Evolutionary conservation across 2,888 invertebrate genomes (phyloP).

Genomic region (Lasioglossum villosulum): DNA sequence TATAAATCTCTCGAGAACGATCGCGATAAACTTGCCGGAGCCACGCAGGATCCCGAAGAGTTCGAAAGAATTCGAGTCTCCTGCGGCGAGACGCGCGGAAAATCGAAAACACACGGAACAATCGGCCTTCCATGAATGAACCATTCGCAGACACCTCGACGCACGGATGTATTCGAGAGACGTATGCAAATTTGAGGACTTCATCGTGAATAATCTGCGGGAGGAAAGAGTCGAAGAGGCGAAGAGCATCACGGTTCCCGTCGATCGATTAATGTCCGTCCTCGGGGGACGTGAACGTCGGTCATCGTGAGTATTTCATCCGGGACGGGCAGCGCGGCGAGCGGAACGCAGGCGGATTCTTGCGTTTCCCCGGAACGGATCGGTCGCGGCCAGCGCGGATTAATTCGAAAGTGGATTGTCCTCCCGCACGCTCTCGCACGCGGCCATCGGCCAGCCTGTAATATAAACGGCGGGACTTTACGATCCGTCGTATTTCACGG

Average conservation of each 20-base stretch:
- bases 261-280: conserved; percentile 12
- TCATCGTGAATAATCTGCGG: conserved; percentile 10
- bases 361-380: neutral
- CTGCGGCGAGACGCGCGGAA: neutral
- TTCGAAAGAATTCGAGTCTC: neutral
- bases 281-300: neutral
- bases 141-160: neutral
- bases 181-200: conserved; percentile 21
- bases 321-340: neutral
- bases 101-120: neutral
- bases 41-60: neutral
- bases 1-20: neutral
- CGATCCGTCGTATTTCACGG: conserved; percentile 67
- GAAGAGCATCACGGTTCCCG: neutral
- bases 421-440: conserved; percentile 42
- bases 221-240: too few relatives aligned
- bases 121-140: conserved; percentile 2
- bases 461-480: conserved; percentile 66
- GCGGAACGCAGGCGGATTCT: conserved; percentile 25
- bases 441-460: conserved; percentile 49
- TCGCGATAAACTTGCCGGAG: neutral
- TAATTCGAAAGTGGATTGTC: conserved; percentile 66
- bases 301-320: neutral
- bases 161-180: neutral
- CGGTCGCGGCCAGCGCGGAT: conserved; percentile 40